Base-by-base conservation (phyloP, 2,797 vertebrate genomes). In the Dallia pectoralis region DNA sequence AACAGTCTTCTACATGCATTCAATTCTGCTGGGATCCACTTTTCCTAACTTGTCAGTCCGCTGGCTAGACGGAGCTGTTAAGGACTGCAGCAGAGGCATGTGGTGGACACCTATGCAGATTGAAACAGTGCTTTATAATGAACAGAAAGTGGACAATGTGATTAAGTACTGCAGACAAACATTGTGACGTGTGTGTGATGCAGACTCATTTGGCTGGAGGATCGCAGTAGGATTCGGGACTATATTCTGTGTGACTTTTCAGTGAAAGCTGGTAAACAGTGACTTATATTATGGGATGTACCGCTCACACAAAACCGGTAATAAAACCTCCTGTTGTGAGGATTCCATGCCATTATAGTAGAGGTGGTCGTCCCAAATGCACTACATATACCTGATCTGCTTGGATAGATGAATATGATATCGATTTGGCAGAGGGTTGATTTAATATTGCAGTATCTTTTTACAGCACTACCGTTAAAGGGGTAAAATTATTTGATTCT, bases 11-110 rank as follows among this genome's bases (percentile, higher is more conserved):
- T 99, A 74, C 97, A 99, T 79, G 96, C 96, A 4, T 99, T 99
- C 91, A 99, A 97, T 87, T 89, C 95, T 59, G 95, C 96, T 87
- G 97, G 97, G 78, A 96, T 99, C 86, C 97, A 98, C 89, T 98
- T 99, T 88, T 96, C 96, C 72, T 99, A 93, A 92, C 49, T 1
- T 14, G 14, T 29, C 47, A 22, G n/a, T n/a, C n/a, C n/a, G n/a
- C n/a, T n/a, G n/a, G n/a, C n/a, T n/a, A n/a, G 30, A 56, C n/a
- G 3, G 5, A 8, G 18, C 32, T 14, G 30, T 51, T 29, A 29
- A 51, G 22, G 47, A 53, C 47, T 25, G 53, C 8, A 22, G 53
- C 53, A 25, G 53, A 56, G 3, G 1, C 40, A 44, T 56, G 9
- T 25, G 8, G n/a, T 7, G 48, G 16, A 18, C 15, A 49, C 48